A percentile compares a stretch with the other conserved stretches of the same genome.
phyloP scores from a whole-genome alignment of 2,888 invertebrate species.

The Ptilodon capucinus region DNA sequence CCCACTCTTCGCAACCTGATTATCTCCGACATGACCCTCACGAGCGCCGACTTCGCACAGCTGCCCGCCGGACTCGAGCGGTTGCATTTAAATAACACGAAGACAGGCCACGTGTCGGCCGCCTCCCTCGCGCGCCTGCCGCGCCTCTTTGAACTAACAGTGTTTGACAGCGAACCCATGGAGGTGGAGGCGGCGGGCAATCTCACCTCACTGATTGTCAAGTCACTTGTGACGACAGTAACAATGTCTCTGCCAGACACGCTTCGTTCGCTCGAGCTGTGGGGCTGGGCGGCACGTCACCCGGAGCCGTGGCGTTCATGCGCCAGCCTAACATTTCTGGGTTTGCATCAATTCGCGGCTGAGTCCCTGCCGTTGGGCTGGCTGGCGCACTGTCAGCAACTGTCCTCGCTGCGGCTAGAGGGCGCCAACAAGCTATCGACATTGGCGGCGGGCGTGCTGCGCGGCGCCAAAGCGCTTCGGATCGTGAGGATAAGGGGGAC shows the following conservation, averaged over 20 bases:
- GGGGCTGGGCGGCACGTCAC: background rate
- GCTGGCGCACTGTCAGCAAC: constrained; percentile 8
- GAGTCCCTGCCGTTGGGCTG: constrained; percentile 5
- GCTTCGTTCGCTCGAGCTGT: constrained; percentile 8
- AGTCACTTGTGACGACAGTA: background rate
- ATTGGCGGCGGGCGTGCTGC: constrained; percentile 10
- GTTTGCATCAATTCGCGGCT: background rate
- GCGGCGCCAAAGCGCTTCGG: constrained; percentile 4
- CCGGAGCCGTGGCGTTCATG: background rate
- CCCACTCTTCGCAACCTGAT: constrained; percentile 3
- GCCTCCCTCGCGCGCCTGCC: background rate
- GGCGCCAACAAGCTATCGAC: constrained; percentile 2
- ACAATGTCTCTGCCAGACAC: constrained; percentile 1
- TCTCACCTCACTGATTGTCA: background rate
- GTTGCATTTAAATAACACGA: background rate
- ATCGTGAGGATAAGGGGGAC: background rate
- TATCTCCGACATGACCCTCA: background rate
- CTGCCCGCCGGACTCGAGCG: background rate
- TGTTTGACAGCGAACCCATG: too few species aligned
- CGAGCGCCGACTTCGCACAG: background rate
- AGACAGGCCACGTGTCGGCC: constrained; percentile 1
- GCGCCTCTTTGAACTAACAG: background rate
- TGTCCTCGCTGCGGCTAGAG: constrained; percentile 2
- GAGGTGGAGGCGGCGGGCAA: background rate
- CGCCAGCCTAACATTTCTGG: background rate